Base-by-base conservation (phyloP, 1,140 invertebrate genomes). In the Drosophila murphyi region DNA sequence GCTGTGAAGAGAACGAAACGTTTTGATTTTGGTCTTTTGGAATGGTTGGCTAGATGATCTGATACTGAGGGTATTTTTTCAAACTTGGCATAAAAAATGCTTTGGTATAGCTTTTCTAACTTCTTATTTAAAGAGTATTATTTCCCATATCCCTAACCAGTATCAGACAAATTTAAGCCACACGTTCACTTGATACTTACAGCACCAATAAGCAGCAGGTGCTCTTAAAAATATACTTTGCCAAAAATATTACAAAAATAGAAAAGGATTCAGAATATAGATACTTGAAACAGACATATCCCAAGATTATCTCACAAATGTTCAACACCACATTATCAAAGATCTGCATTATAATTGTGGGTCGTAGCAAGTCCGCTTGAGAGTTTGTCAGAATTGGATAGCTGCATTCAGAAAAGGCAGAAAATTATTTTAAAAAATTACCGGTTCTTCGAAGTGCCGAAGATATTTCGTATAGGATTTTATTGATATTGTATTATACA, bases 301-400 rank as follows among this genome's bases (percentile, higher is more conserved):
- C 91, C 29, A 91, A 4, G 10, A 83, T 10, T 4, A 88, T 61
- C 45, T 91, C 91, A 31, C 79, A 71, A 0, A 80, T 55, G 70
- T 75, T 88, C 0, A 92, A 56, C 2, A 80, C 50, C 5, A 92
- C 62, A 76, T 81, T 79, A 20, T 91, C 81, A 4, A 82, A 31
- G n/a, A 63, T 31, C 67, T 92, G 91, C 3, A 78, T 50, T 31
- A 86, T 54, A 28, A 92, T 90, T 8, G 80, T 78, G 31, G 91
- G 91, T 59, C 82, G 55, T 1, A 92, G 67, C 29, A 92, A 48
- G 6, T 92, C 86, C 0, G 78, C 56, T 50, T 77, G 74, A 0
- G 85, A 72, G 29, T 90, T 85, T 5, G 78, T 82, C 34, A 92
- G 39, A 37, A 92, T 80, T 0, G 91, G 91, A 64, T 80, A 91